Percentiles rank a stretch among this genome's conserved stretches.
Conservation (phyloP, 1,140 invertebrate species). For the Zaprionus vittiger region DNA sequence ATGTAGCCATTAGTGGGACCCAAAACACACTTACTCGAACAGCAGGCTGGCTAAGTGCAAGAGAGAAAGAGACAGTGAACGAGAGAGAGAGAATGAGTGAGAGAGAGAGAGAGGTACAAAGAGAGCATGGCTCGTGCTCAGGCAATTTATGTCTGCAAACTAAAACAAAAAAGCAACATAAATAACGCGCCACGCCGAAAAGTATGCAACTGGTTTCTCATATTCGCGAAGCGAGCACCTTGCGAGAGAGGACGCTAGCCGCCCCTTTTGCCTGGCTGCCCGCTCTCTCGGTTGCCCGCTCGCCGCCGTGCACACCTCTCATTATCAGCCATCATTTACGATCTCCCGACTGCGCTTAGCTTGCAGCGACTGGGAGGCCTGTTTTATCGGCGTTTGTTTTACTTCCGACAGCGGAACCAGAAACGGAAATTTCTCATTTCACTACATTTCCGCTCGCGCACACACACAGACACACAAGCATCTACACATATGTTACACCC, state of each 20-base stretch:
- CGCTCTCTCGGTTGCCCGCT: not conserved
- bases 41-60: not conserved
- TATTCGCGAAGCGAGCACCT: slow-evolving; percentile 31
- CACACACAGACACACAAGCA: slow-evolving; percentile 30
- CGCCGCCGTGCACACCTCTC: slow-evolving; percentile 31
- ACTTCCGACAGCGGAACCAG: slow-evolving; percentile 79
- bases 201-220: slow-evolving; percentile 75
- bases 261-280: not conserved
- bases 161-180: slow-evolving; percentile 63
- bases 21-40: slow-evolving; percentile 55
- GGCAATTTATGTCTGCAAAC: slow-evolving; percentile 60
- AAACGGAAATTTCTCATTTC: slow-evolving; percentile 82
- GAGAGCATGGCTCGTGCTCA: not conserved
- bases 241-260: not conserved
- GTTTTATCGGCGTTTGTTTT: slow-evolving; percentile 82
- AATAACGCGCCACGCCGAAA: slow-evolving; percentile 58
- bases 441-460: slow-evolving; percentile 74
- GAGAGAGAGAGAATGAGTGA: not conserved
- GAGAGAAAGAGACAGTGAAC: not conserved
- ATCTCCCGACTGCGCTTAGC: slow-evolving; percentile 39
- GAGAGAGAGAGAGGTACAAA: not conserved
- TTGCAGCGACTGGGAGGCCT: slow-evolving; percentile 36
- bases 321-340: slow-evolving; percentile 74
- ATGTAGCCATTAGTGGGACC: slow-evolving; percentile 72
- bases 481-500: slow-evolving; percentile 12